These are phyloP conservation scores for Calosoma granatense DNA, from an alignment of 1,140 invertebrate genomes.

Conservation along the genomic window DNA sequence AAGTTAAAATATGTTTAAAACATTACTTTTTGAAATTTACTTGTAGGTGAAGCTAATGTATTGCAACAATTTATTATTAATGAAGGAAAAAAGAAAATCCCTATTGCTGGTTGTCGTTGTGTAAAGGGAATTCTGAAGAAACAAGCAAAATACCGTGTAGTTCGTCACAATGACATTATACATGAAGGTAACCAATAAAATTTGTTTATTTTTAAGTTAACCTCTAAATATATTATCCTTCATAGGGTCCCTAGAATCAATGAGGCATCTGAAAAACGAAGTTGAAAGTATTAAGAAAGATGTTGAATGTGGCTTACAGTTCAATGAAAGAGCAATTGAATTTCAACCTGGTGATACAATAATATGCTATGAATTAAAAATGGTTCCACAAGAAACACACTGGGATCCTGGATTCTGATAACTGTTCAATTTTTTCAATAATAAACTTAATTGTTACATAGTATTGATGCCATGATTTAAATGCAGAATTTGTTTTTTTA, in stretches of 20 bases:
- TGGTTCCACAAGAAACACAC: conserved; percentile 50
- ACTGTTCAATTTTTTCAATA: not conserved
- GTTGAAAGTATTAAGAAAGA: conserved; percentile 73
- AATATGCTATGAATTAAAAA: conserved; percentile 59
- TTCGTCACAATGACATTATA: conserved; percentile 59
- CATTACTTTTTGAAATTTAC: conserved; percentile 12
- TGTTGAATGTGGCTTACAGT: conserved; percentile 76
- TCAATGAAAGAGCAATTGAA: conserved; percentile 51
- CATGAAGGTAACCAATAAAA: conserved; percentile 67
- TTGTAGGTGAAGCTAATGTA: conserved; percentile 80
- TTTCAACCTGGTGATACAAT: conserved; percentile 70
- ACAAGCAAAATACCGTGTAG: conserved; percentile 53
- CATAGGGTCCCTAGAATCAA: conserved; percentile 62
- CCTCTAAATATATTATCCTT: not conserved
- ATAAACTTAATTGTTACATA: no score
- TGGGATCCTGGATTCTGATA: conserved; percentile 80
- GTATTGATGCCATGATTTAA: no score
- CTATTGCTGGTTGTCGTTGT: conserved; percentile 83
- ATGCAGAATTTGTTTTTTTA: no score
- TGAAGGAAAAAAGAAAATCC: conserved; percentile 70
- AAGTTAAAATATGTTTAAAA: conserved; percentile 10
- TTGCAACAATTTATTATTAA: conserved; percentile 75
- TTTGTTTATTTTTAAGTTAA: conserved; percentile 11
- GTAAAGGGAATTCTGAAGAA: conserved; percentile 66
- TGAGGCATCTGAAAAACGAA: conserved; percentile 85